phyloP scores from a whole-genome alignment of 2,113 vertebrate species.

The Passer domesticus region DNA sequence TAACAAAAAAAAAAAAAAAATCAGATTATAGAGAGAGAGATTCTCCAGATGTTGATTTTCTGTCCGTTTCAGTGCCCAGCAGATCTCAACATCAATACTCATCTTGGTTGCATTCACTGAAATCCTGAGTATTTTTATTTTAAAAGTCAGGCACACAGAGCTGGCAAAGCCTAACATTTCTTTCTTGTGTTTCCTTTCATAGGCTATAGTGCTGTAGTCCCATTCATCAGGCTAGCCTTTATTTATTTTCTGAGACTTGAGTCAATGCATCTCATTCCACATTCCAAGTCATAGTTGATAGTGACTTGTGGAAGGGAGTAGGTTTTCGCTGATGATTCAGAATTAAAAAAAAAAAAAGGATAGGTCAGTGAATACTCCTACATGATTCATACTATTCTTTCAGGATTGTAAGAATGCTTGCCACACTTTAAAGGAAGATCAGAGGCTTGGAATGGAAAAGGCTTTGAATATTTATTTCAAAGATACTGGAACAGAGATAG shows the following conservation, averaged over 20 bases:
- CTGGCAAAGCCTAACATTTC: neutral
- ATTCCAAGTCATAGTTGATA: neutral
- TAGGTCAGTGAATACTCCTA: neutral
- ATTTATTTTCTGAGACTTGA: neutral
- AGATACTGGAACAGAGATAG: neutral
- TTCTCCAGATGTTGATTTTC: neutral
- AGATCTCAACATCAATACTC: neutral
- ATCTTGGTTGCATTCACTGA: neutral
- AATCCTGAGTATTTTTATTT: neutral
- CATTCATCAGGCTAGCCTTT: neutral
- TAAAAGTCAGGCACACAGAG: neutral
- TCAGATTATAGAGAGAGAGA: neutral
- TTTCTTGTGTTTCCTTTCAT: neutral
- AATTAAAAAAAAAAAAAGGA: neutral
- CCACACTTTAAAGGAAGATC: neutral
- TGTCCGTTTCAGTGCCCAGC: neutral
- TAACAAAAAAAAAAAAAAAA: neutral
- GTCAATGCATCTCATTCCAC: neutral
- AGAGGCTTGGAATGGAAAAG: neutral
- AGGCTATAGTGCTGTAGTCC: neutral
- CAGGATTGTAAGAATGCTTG: neutral
- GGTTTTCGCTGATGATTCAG: neutral
- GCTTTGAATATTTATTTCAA: conserved; percentile 1
- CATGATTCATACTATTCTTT: neutral
- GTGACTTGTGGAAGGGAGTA: neutral